Evolutionary conservation across 2,888 invertebrate species (phyloP).

Genomic region (Plebejus anna): DNA sequence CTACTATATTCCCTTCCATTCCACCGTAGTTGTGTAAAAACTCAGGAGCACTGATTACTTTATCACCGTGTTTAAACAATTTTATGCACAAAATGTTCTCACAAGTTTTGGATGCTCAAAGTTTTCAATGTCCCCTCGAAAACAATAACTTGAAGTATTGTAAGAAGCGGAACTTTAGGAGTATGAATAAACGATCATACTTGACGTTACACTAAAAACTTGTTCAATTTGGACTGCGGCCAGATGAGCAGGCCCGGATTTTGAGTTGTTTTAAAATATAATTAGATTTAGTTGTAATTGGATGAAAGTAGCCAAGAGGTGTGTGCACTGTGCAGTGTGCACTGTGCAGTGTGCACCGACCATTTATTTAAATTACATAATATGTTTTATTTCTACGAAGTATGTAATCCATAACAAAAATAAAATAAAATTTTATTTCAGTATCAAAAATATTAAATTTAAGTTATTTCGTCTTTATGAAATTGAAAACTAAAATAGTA

Average conservation of each 20-base stretch:
- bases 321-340: too few species aligned
- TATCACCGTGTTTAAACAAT: neutral
- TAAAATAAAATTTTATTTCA: too few species aligned
- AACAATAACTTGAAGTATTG: conserved; percentile 15
- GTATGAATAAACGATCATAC: conserved; percentile 27
- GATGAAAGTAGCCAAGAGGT: too few species aligned
- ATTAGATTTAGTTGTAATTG: neutral
- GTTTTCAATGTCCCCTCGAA: conserved; percentile 2
- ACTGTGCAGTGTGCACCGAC: too few species aligned
- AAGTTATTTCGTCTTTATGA: too few species aligned
- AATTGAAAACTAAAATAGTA: too few species aligned
- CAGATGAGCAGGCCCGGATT: conserved; percentile 42
- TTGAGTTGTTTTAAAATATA: neutral
- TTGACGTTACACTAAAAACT: conserved; percentile 35
- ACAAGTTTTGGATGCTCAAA: neutral
- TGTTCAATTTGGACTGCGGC: conserved; percentile 29
- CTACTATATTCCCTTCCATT: too few species aligned
- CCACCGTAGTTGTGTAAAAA: neutral
- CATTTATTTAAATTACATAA: too few species aligned
- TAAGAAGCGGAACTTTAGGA: conserved; percentile 23
- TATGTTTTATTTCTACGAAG: too few species aligned
- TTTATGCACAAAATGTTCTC: neutral
- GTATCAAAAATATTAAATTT: too few species aligned
- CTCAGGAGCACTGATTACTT: neutral
- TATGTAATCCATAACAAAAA: too few species aligned